Percentiles rank a stretch among this genome's conserved stretches.
These are phyloP conservation scores for Erinaceus europaeus DNA, from an alignment of 2,113 vertebrate genomes.

Conservation along the genomic window DNA sequence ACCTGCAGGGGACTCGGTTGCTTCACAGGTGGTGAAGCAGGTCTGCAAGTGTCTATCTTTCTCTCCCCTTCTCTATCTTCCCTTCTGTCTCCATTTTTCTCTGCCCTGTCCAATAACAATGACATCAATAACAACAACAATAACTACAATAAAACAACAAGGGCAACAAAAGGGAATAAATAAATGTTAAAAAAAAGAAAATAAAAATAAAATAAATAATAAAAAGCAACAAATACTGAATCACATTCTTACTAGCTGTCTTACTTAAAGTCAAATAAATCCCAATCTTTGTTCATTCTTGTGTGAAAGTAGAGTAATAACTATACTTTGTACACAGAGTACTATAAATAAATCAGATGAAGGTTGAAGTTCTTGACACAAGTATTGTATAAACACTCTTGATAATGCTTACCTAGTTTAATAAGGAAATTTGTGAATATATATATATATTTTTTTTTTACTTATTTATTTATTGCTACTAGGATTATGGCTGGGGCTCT, in stretches of 20 bases:
- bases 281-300: not conserved
- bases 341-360: not conserved
- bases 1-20: no score
- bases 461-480: no score
- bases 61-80: no score
- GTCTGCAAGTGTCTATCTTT: no score
- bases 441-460: no score
- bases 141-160: no score
- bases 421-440: not conserved
- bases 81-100: no score
- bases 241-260: not conserved
- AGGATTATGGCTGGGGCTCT: no score
- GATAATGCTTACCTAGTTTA: not conserved
- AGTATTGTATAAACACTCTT: not conserved
- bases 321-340: not conserved
- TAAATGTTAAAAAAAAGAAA: not conserved
- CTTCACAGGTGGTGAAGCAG: no score
- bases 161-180: no score
- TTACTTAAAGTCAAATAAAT: not conserved
- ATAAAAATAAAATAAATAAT: not conserved
- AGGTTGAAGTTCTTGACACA: not conserved
- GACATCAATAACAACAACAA: no score
- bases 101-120: no score
- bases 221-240: not conserved
- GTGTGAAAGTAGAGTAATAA: conserved; percentile 17